Percentiles rank a stretch among this genome's conserved stretches.
Evolutionary conservation across 92 coral and sea anemone genomes (phyloP).

Genomic region (Meandrina meandrites): DNA sequence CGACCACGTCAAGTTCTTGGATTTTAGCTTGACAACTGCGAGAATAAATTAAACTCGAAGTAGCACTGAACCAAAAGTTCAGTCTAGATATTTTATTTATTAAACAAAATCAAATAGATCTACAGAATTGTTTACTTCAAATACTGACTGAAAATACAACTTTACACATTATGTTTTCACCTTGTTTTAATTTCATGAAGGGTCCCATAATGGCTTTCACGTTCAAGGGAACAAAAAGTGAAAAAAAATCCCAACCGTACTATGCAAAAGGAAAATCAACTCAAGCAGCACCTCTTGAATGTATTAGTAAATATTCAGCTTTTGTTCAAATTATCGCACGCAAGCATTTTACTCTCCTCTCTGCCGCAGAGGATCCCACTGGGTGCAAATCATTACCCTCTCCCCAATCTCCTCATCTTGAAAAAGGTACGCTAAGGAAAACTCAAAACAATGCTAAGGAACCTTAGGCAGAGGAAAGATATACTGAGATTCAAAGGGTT

Average conservation of each 20-base stretch:
- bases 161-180: not conserved
- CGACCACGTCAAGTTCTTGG: slow-evolving; percentile 9
- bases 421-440: too few relatives aligned
- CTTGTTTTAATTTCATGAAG: too few relatives aligned
- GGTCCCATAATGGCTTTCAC: not conserved
- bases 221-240: not conserved
- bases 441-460: not conserved
- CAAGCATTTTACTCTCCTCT: not conserved
- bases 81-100: not conserved
- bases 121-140: not conserved
- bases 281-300: too few relatives aligned
- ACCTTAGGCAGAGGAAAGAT: not conserved
- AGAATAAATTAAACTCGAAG: slow-evolving; percentile 32
- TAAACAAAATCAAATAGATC: not conserved
- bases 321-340: not conserved
- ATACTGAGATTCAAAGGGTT: too few relatives aligned
- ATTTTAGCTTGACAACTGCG: slow-evolving; percentile 25
- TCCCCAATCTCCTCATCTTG: not conserved
- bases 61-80: not conserved
- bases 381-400: not conserved
- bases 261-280: too few relatives aligned
- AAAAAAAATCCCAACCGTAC: not conserved
- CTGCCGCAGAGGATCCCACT: too few relatives aligned
- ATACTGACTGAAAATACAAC: not conserved
- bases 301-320: not conserved